phyloP scores from a whole-genome alignment of 2,113 vertebrate species.

The Otis tarda region DNA sequence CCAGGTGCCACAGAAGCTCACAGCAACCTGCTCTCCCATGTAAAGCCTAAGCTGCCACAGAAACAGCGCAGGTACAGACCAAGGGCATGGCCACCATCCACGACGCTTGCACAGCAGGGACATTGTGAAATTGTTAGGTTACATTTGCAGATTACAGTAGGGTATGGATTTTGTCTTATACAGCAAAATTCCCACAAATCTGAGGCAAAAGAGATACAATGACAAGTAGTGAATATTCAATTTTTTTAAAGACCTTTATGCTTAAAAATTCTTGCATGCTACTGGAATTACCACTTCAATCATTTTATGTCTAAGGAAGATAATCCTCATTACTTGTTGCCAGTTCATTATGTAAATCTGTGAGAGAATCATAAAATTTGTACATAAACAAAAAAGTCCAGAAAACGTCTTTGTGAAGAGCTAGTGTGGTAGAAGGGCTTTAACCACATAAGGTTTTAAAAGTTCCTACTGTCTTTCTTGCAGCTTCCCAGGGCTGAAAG shows the following conservation, averaged over 20 bases:
- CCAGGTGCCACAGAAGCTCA: neutral
- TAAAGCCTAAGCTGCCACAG: neutral
- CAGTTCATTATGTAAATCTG: neutral
- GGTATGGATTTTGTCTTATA: neutral
- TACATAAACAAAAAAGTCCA: neutral
- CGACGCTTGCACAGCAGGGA: neutral
- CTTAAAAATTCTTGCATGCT: neutral
- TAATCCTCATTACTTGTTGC: neutral
- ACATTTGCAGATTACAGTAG: neutral
- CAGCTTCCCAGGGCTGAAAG: neutral
- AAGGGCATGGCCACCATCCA: fast-evolving
- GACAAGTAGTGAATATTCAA: neutral
- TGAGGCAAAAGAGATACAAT: neutral
- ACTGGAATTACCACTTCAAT: neutral
- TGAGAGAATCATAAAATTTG: neutral
- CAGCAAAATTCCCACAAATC: neutral
- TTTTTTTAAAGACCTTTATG: neutral
- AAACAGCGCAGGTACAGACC: neutral
- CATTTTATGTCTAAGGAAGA: neutral
- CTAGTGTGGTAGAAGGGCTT: neutral
- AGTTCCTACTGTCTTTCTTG: neutral
- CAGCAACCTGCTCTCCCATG: fast-evolving
- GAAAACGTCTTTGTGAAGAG: neutral
- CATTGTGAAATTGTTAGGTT: fast-evolving
- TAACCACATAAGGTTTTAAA: neutral